phyloP scores from a whole-genome alignment of 1,140 invertebrate genomes.

The Meloidogyne chitwoodi region DNA sequence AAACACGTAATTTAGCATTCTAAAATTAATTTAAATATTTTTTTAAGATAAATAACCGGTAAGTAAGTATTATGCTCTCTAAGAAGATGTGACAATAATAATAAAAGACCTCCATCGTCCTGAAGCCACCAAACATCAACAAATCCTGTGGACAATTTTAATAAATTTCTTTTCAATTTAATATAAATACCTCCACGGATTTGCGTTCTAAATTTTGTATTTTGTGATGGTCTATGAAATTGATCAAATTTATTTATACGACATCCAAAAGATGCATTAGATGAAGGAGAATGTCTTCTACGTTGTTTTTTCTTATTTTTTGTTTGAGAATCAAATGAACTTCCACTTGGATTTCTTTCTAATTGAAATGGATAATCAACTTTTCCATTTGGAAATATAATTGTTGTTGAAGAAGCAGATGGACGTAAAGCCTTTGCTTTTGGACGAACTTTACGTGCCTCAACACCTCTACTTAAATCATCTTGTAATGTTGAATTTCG shows the following conservation, averaged over 20 bases:
- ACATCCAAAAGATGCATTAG: not conserved
- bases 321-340: not conserved
- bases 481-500: slow-evolving; percentile 30
- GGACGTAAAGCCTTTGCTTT: slow-evolving; percentile 23
- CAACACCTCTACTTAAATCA: slow-evolving; percentile 35
- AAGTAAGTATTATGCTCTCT: slow-evolving; percentile 34
- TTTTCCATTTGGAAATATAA: not conserved
- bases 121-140: slow-evolving; percentile 94
- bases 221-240: not conserved
- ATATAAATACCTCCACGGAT: slow-evolving; percentile 18
- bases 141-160: slow-evolving; percentile 5
- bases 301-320: not conserved
- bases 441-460: slow-evolving; percentile 29
- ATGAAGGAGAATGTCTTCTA: not conserved
- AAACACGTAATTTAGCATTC: slow-evolving; percentile 40
- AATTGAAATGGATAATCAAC: not conserved
- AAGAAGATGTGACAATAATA: slow-evolving; percentile 36
- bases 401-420: not conserved
- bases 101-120: slow-evolving; percentile 76
- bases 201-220: slow-evolving; percentile 30
- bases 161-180: not conserved
- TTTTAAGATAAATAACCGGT: slow-evolving; percentile 9
- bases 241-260: not conserved
- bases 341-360: not conserved
- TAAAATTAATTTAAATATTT: slow-evolving; percentile 6